These are phyloP conservation scores for Cricetomys ansorgei DNA, from an alignment of 2,113 vertebrate genomes.

Conservation along the genomic window DNA sequence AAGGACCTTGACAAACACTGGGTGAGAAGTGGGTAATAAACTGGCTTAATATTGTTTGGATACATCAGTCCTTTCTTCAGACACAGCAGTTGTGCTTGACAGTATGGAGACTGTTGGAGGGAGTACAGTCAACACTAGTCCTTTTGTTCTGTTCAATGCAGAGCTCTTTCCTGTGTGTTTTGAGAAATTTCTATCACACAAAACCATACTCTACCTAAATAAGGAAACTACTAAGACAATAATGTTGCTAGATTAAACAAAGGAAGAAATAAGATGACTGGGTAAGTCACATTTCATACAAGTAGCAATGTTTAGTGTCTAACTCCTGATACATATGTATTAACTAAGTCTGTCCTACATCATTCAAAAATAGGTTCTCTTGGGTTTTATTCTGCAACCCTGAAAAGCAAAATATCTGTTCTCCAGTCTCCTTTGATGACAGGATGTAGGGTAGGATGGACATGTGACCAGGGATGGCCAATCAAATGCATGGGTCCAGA, in stretches of 20 bases:
- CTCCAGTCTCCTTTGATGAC: not conserved
- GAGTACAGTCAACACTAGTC: too few relatives aligned
- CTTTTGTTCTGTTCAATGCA: not conserved
- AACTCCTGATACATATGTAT: not conserved
- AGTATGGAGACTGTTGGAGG: not conserved
- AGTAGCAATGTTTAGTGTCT: not conserved
- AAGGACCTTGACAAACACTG: not conserved
- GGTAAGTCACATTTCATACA: not conserved
- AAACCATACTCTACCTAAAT: slow-evolving; percentile 6
- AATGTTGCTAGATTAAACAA: not conserved
- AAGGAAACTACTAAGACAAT: not conserved
- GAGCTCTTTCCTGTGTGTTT: not conserved
- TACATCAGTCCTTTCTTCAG: not conserved
- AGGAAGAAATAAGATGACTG: not conserved
- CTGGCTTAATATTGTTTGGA: not conserved
- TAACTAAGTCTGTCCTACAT: not conserved
- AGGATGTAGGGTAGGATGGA: not conserved
- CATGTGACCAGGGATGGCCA: not conserved
- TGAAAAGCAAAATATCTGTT: not conserved
- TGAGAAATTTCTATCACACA: not conserved
- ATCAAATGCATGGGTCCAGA: not conserved
- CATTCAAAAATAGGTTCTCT: not conserved
- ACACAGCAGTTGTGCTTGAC: not conserved
- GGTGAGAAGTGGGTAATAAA: not conserved
- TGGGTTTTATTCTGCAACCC: not conserved